A percentile compares a stretch with the other conserved stretches of the same genome.
Conservation (phyloP, 2,113 vertebrate species). For the Ptychochromis oligacanthus region DNA sequence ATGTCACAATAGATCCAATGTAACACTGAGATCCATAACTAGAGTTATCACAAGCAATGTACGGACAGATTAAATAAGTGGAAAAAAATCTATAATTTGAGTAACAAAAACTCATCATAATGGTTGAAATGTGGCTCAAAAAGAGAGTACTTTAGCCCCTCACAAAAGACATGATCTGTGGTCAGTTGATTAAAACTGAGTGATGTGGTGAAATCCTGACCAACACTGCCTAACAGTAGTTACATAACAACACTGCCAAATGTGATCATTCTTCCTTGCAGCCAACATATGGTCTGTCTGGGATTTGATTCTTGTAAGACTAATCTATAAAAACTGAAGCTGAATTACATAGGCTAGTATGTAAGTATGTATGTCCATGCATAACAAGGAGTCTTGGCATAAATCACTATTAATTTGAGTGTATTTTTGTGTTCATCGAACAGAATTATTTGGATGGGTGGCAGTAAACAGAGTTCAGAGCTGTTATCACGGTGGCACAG, state of each 20-base stretch:
- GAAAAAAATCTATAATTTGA: not conserved
- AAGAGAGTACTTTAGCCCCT: not conserved
- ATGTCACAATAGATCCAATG: not conserved
- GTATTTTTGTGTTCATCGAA: not conserved
- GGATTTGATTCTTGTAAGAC: constrained; percentile 9
- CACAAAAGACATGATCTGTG: not conserved
- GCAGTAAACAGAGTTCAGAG: not conserved
- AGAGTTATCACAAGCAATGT: not conserved
- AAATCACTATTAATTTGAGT: not conserved
- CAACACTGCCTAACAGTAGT: not conserved
- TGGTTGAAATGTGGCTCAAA: not conserved
- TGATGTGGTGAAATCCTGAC: not conserved
- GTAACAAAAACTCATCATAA: not conserved
- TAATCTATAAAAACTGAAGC: not conserved
- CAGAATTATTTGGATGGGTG: not conserved
- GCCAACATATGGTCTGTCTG: constrained; percentile 24
- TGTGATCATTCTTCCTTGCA: not conserved
- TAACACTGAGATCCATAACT: not conserved
- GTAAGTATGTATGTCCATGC: too few relatives aligned
- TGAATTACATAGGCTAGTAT: not conserved
- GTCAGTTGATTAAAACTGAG: not conserved
- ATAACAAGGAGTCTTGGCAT: not conserved
- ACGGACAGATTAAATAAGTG: not conserved
- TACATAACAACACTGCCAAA: constrained; percentile 25
- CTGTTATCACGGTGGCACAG: not conserved